phyloP scores from a whole-genome alignment of 37 sponge, comb jelly and placozoan species.

The Lycopodina hypogea region DNA sequence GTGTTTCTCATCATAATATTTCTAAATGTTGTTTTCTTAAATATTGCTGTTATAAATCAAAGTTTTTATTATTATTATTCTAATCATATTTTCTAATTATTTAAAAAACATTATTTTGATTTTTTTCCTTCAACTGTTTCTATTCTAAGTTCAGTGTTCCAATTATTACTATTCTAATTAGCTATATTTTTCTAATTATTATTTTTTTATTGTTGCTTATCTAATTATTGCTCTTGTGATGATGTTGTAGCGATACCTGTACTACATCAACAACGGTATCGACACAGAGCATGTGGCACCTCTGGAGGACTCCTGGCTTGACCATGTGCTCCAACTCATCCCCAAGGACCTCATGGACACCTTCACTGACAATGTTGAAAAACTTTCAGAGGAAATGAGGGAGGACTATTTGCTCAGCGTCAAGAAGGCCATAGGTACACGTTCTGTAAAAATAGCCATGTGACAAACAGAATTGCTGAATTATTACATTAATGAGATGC shows the following conservation, averaged over 20 bases:
- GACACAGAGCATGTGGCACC: slow-evolving; percentile 97
- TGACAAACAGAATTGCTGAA: neutral
- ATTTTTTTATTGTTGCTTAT: slow-evolving; percentile 1
- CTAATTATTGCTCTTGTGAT: neutral
- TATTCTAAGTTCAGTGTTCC: too few species aligned
- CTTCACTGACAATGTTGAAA: slow-evolving; percentile 62
- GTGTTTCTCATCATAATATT: too few species aligned
- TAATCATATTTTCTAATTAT: too few species aligned
- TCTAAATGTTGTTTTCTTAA: too few species aligned
- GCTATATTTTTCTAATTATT: neutral
- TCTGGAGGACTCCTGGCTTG: slow-evolving; percentile 94
- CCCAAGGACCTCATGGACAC: slow-evolving; percentile 37
- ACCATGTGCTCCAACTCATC: slow-evolving; percentile 60
- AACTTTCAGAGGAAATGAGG: slow-evolving; percentile 94
- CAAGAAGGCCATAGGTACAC: slow-evolving; percentile 94
- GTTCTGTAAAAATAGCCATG: neutral
- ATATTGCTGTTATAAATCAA: too few species aligned
- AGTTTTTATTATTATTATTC: too few species aligned
- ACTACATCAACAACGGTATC: slow-evolving; percentile 97
- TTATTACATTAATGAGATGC: neutral
- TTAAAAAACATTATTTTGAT: too few species aligned
- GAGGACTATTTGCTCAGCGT: slow-evolving; percentile 96
- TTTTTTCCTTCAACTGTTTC: too few species aligned
- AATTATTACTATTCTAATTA: too few species aligned
- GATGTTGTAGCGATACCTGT: slow-evolving; percentile 85